Percentiles rank a stretch among this genome's conserved stretches.
Evolutionary conservation across 2,888 invertebrate genomes (phyloP).

Genomic region (Yponomeuta evonymella): DNA sequence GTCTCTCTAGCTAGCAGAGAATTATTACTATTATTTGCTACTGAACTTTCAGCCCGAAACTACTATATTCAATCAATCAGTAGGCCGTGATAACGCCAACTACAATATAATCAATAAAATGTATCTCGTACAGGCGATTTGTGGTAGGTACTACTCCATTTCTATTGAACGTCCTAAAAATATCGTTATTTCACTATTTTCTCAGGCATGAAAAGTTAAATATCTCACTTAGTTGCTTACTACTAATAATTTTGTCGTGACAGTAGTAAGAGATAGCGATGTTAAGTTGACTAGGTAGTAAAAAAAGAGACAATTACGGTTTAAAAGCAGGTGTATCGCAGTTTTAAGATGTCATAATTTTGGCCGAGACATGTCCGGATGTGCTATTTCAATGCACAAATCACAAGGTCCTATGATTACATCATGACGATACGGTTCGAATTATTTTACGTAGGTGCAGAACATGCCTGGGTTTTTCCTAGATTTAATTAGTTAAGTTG

Average conservation of each 20-base stretch:
- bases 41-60: not conserved
- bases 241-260: not conserved
- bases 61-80: conserved; percentile 17
- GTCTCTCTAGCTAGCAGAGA: not conserved
- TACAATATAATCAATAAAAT: conserved; percentile 18
- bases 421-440: not conserved
- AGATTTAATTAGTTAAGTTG: not conserved
- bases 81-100: conserved; percentile 62
- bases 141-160: not conserved
- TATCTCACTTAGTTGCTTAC: not conserved
- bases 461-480: not conserved
- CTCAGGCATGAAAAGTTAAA: not conserved
- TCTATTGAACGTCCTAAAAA: not conserved
- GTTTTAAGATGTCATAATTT: not conserved
- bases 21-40: not conserved
- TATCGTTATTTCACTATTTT: not conserved
- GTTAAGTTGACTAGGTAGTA: conserved; percentile 21
- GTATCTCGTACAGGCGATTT: not conserved
- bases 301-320: not conserved
- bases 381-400: not conserved
- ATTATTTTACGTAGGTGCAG: not conserved
- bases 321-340: not conserved
- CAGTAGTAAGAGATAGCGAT: conserved; percentile 23
- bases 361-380: not conserved
- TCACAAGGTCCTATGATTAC: not conserved